These are phyloP conservation scores for Carterocephalus palaemon DNA, from an alignment of 2,888 invertebrate species.

Conservation along the genomic window DNA sequence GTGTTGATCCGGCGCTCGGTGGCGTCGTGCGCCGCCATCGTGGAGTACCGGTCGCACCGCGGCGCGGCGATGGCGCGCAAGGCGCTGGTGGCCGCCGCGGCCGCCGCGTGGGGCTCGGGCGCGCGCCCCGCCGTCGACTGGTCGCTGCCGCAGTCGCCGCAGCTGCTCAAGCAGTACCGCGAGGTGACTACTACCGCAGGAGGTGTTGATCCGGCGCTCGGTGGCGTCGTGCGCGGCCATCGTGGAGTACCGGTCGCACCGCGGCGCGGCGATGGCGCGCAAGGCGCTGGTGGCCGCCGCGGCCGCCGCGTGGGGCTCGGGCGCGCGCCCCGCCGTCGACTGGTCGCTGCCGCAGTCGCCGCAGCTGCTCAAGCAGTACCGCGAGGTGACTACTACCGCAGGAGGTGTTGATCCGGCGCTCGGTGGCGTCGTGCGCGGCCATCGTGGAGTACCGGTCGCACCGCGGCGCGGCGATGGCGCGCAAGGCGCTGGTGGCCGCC, in stretches of 20 bases:
- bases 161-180: too few relatives aligned
- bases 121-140: slow-evolving; percentile 69
- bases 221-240: slow-evolving; percentile 80
- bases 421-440: slow-evolving; percentile 77
- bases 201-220: slow-evolving; percentile 68
- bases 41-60: too few relatives aligned
- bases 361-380: slow-evolving; percentile 64
- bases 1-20: too few relatives aligned
- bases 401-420: slow-evolving; percentile 69
- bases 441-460: slow-evolving; percentile 86
- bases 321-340: slow-evolving; percentile 67
- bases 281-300: slow-evolving; percentile 77
- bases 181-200: too few relatives aligned
- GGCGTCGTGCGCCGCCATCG: too few relatives aligned
- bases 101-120: too few relatives aligned
- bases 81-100: too few relatives aligned
- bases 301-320: slow-evolving; percentile 68
- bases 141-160: too few relatives aligned
- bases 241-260: slow-evolving; percentile 85
- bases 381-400: slow-evolving; percentile 63
- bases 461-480: slow-evolving; percentile 79
- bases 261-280: slow-evolving; percentile 78
- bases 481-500: slow-evolving; percentile 74
- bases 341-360: slow-evolving; percentile 74
- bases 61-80: too few relatives aligned